Evolutionary conservation across 2,888 invertebrate species (phyloP).

Genomic region (Pilophorus perplexus): DNA sequence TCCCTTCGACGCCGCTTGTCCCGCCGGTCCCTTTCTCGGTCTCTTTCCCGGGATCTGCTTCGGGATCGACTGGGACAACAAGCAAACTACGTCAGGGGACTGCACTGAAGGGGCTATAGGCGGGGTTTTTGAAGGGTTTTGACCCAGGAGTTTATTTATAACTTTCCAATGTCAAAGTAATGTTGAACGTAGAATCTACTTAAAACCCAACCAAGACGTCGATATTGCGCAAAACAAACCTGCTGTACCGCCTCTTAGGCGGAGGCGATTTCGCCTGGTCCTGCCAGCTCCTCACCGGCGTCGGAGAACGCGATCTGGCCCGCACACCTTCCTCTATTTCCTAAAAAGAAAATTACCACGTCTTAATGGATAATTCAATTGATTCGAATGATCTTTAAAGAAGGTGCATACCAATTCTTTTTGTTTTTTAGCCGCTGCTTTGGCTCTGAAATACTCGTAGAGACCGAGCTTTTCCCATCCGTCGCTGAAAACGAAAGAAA

Average conservation of each 20-base stretch:
- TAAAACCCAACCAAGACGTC: neutral
- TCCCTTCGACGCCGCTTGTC: slow-evolving; percentile 52
- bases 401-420: slow-evolving; percentile 63
- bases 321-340: slow-evolving; percentile 71
- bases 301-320: slow-evolving; percentile 69
- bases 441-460: slow-evolving; percentile 96
- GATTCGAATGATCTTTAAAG: neutral
- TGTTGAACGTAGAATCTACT: slow-evolving; percentile 1
- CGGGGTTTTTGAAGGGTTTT: too few relatives aligned
- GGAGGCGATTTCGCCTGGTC: slow-evolving; percentile 68
- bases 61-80: slow-evolving; percentile 30
- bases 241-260: slow-evolving; percentile 67
- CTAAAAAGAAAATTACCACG: slow-evolving; percentile 52
- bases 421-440: slow-evolving; percentile 83
- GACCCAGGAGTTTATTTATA: too few relatives aligned
- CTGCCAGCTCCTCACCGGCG: slow-evolving; percentile 72
- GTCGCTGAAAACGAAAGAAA: slow-evolving; percentile 57
- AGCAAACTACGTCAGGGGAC: too few relatives aligned
- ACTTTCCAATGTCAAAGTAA: too few relatives aligned
- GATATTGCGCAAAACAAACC: slow-evolving; percentile 49
- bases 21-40: slow-evolving; percentile 16
- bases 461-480: slow-evolving; percentile 98
- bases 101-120: too few relatives aligned
- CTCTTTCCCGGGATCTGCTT: slow-evolving; percentile 28
- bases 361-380: neutral